Percentiles rank a stretch among this genome's conserved stretches.
Evolutionary conservation across 2,888 invertebrate genomes (phyloP).

Genomic region (Pristionchus mayeri): DNA sequence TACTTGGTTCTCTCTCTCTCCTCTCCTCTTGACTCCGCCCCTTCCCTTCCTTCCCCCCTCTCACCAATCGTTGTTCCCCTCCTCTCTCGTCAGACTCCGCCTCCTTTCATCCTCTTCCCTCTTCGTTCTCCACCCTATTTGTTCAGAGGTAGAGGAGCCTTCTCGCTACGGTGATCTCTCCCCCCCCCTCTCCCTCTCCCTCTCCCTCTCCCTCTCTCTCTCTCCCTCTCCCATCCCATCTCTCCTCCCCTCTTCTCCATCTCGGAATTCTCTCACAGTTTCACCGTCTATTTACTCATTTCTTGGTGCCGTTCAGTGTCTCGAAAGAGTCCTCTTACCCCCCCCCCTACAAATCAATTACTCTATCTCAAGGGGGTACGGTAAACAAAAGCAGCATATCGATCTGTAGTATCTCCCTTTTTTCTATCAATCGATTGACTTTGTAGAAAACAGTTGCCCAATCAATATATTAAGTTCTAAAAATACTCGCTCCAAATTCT

Average conservation of each 20-base stretch:
- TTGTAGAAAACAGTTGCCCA: not conserved
- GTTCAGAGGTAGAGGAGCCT: conserved; percentile 31
- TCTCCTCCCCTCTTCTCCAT: conserved; percentile 34
- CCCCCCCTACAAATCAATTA: conserved; percentile 19
- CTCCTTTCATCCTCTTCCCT: conserved; percentile 14
- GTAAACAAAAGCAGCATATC: not conserved
- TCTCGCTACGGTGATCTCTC: conserved; percentile 33
- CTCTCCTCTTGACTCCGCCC: conserved; percentile 3
- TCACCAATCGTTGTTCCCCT: conserved; percentile 10
- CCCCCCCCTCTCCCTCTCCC: not conserved
- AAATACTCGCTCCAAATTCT: too few relatives aligned
- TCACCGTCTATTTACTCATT: conserved; percentile 35
- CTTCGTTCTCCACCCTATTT: conserved; percentile 17
- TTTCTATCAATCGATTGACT: not conserved
- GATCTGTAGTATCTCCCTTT: not conserved
- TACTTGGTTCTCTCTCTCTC: not conserved
- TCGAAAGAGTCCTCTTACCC: conserved; percentile 23
- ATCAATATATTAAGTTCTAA: too few relatives aligned
- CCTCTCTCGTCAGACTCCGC: conserved; percentile 20
- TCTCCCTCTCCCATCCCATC: conserved; percentile 2
- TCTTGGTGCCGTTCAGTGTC: conserved; percentile 43
- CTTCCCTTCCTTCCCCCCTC: conserved; percentile 34
- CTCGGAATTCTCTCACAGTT: conserved; percentile 34
- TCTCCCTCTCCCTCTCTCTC: conserved; percentile 5
- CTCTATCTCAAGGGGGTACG: conserved; percentile 7